Evolutionary conservation across 2,113 vertebrate genomes (phyloP).

Genomic region (Coptodon bakossiorum): DNA sequence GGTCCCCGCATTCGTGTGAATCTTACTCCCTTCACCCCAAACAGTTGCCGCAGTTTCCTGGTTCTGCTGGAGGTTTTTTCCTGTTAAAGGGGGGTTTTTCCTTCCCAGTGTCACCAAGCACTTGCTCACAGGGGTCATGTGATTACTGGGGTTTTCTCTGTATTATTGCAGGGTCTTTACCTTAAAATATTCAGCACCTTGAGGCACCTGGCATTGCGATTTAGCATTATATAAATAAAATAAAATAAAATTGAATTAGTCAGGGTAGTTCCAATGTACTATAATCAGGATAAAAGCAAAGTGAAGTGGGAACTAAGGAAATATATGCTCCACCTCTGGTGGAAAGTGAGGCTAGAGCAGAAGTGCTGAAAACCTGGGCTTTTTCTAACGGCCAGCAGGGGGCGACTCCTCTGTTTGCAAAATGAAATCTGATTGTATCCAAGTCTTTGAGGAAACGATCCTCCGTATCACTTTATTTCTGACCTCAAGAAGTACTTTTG

Average conservation of each 20-base stretch:
- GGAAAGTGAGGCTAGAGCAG: neutral
- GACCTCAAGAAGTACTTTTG: neutral
- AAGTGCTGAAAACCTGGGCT: neutral
- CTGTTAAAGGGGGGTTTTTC: neutral
- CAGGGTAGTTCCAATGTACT: neutral
- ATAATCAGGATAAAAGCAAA: neutral
- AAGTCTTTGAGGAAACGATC: neutral
- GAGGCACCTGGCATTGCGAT: neutral
- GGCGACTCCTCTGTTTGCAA: neutral
- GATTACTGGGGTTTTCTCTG: neutral
- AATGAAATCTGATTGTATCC: neutral
- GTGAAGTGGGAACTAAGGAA: no score
- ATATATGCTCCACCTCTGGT: neutral
- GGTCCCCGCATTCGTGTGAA: accelerated
- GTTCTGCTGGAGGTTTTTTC: neutral
- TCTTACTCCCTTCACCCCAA: neutral
- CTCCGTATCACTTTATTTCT: neutral
- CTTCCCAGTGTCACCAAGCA: neutral
- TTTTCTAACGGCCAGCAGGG: neutral
- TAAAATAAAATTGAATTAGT: neutral
- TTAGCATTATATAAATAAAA: neutral
- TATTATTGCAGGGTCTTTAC: neutral
- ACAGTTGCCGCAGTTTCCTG: neutral
- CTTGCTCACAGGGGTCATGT: neutral
- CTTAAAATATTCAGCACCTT: neutral